Evolutionary conservation across 2,888 invertebrate species (phyloP), one percentile per base, ranked within the genome.

Genomic region (Hypomecis atomaria): DNA sequence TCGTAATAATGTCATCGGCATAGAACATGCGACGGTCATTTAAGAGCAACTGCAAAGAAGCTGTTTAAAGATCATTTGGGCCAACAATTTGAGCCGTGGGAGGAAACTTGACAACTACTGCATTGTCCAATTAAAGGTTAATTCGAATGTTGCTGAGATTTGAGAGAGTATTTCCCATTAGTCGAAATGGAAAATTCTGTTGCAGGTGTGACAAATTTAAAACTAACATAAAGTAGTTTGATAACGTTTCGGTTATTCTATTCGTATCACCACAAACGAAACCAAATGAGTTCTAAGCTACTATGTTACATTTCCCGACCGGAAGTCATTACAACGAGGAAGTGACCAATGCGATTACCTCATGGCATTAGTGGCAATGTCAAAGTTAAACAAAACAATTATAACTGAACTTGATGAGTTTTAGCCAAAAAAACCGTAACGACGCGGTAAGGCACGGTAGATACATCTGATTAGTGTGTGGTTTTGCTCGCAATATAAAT

Each of bases 241-340:
- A 38, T 38, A 38, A 38, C 36, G n/a, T n/a, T 1, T 34, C 8
- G 47, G 7, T n/a, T 50, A 50, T 6, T 36, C 5, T 37, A 37
- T 10, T 50, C 37, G 37, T 36, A 48, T 48, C 1, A 9, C 59
- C 40, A 55, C 56, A 67, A 64, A 52, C 53, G 33, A 55, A 64
- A 64, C 48, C 5, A 1, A 13, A 71, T 68, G 64, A 62, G 69
- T 73, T 70, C 48, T 56, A 71, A 66, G 66, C 62, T 59, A 59
- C 60, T 62, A 59, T 69, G 23, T 3, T 65, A 68, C 71, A 73
- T 71, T 73, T 56, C 74, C 65, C 42, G 68, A 10, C 79, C 85
- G 89, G 90, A 90, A 88, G 79, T 75, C 78, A 87, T 88, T 84
- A 74, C 70, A 77, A 81, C 72, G 82, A 84, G 89, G 89, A 91